Evolutionary conservation across 2,113 vertebrate species (phyloP).

Genomic region (Phaethornis superciliosus): DNA sequence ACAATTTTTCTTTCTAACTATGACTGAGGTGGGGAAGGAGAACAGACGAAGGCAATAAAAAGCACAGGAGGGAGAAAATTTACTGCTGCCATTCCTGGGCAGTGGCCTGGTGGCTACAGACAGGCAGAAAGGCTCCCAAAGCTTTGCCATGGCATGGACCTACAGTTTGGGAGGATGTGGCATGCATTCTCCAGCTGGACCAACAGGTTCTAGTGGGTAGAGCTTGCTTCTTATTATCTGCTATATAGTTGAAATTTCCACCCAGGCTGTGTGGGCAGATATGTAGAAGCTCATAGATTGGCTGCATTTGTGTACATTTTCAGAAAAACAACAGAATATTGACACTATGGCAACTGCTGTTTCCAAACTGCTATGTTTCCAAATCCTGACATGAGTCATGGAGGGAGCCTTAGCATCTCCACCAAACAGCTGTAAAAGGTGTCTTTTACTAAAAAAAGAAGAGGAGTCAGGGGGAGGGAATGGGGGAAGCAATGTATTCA

Average conservation of each 20-base stretch:
- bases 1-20: not conserved
- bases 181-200: not conserved
- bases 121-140: not conserved
- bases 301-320: not conserved
- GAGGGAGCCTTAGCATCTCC: not conserved
- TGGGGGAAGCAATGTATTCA: not conserved
- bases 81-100: not conserved
- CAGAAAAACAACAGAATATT: not conserved
- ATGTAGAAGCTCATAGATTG: not conserved
- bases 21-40: not conserved
- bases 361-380: not conserved
- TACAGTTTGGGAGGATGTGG: rapidly evolving
- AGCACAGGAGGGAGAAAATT: not conserved
- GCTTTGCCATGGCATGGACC: not conserved
- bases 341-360: not conserved
- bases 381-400: not conserved
- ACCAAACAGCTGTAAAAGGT: slow-evolving; percentile 28
- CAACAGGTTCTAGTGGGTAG: not conserved
- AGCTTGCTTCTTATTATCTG: not conserved
- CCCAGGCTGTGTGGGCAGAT: not conserved
- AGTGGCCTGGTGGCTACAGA: not conserved
- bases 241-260: not conserved
- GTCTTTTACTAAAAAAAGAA: not conserved
- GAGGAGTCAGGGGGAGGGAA: too few species aligned
- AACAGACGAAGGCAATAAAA: not conserved